Evolutionary conservation across 2,888 invertebrate genomes (phyloP).

Genomic region (Sarcophaga variegata): DNA sequence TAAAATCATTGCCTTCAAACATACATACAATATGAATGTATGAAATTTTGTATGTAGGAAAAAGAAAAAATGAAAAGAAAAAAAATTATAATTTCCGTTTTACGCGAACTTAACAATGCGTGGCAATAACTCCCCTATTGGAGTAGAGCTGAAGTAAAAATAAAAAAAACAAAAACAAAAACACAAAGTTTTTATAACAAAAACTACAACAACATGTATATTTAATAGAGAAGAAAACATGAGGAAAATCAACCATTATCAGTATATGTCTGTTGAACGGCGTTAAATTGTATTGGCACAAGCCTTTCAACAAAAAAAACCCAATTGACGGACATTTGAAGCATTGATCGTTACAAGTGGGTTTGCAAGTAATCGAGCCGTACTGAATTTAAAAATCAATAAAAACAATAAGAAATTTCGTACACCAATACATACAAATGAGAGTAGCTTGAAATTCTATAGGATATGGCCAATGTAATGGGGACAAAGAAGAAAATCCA

Average conservation of each 20-base stretch:
- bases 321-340: slow-evolving; percentile 41
- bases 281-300: slow-evolving; percentile 47
- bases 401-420: slow-evolving; percentile 22
- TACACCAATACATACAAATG: neutral
- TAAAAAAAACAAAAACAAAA: neutral
- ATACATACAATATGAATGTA: slow-evolving; percentile 1
- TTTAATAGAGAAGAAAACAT: neutral
- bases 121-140: slow-evolving; percentile 60
- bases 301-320: slow-evolving; percentile 43
- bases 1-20: slow-evolving; percentile 64
- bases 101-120: slow-evolving; percentile 61
- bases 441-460: neutral
- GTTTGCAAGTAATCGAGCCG: slow-evolving; percentile 47
- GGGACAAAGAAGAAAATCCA: neutral
- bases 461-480: slow-evolving; percentile 8
- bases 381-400: slow-evolving; percentile 19
- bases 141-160: neutral
- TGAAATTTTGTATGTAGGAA: slow-evolving; percentile 34
- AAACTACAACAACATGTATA: neutral
- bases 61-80: slow-evolving; percentile 42
- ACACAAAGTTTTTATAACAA: neutral
- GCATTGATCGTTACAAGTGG: slow-evolving; percentile 18
- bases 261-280: neutral
- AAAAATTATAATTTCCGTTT: slow-evolving; percentile 69
- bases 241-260: neutral